These are phyloP conservation scores for Gymnothorax javanicus DNA, from an alignment of 2,797 vertebrate genomes.

Conservation along the genomic window DNA sequence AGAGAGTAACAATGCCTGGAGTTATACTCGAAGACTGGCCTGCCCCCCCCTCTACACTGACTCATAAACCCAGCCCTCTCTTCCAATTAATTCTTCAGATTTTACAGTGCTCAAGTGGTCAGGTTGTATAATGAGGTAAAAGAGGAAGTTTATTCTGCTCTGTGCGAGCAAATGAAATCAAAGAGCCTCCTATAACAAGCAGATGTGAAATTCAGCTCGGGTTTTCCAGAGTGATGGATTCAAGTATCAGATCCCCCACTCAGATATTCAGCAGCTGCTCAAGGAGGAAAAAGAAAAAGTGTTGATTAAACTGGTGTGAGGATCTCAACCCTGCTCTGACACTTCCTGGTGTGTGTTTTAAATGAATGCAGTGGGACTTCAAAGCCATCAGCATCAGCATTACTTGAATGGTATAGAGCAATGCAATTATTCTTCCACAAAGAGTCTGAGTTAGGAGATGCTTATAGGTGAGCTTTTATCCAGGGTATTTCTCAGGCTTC, in stretches of 20 bases:
- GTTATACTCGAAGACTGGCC: constrained; percentile 33
- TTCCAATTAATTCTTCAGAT: constrained; percentile 70
- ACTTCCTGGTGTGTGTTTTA: neutral
- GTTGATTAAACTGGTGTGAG: neutral
- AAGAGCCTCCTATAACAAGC: neutral
- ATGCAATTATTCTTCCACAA: neutral
- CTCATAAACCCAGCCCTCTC: constrained; percentile 46
- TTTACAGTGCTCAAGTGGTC: constrained; percentile 55
- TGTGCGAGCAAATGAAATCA: neutral
- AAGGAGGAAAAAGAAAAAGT: neutral
- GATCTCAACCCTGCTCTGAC: neutral
- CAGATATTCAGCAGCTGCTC: neutral
- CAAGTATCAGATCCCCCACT: neutral
- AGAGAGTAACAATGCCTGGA: constrained; percentile 28
- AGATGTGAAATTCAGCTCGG: neutral
- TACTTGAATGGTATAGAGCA: neutral
- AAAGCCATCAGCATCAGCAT: neutral
- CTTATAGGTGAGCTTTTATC: neutral
- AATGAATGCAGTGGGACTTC: neutral
- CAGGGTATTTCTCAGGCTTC: neutral
- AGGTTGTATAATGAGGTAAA: neutral
- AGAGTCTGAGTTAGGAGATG: neutral
- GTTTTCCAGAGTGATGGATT: neutral
- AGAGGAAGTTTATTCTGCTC: constrained; percentile 12
- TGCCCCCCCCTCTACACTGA: neutral